Conservation (phyloP, 2,113 vertebrate species). For the Megalops atlanticus region DNA sequence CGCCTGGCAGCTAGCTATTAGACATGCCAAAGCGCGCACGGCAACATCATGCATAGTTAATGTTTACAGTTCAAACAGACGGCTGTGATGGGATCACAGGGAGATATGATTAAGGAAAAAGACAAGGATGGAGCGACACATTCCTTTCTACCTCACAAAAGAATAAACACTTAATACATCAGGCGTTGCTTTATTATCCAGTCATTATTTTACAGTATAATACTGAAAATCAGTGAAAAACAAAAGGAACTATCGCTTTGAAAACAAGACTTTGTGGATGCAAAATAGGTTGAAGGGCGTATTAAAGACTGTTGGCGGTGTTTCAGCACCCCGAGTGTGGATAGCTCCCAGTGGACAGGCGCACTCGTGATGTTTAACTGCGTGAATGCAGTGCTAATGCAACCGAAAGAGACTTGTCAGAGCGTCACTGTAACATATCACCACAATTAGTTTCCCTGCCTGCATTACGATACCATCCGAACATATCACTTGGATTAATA, state of each 20-base stretch:
- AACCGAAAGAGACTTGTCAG: background rate
- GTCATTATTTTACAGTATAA: no score
- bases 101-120: background rate
- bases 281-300: background rate
- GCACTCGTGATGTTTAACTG: no score
- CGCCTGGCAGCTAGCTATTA: background rate
- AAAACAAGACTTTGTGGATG: no score
- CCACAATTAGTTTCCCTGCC: no score
- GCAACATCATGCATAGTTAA: constrained; percentile 5
- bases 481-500: no score
- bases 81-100: constrained; percentile 6
- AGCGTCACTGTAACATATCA: no score
- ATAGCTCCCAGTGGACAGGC: background rate
- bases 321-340: background rate
- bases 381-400: background rate
- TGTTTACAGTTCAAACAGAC: background rate
- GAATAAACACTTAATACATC: background rate
- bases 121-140: background rate
- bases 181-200: background rate
- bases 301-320: background rate
- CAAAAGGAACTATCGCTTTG: no score
- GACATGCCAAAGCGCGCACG: background rate
- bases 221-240: no score
- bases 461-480: no score
- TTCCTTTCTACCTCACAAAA: background rate